Evolutionary conservation across 2,113 vertebrate species (phyloP), one percentile per base, ranked within the genome.

Genomic region (Narcine bancroftii): DNA sequence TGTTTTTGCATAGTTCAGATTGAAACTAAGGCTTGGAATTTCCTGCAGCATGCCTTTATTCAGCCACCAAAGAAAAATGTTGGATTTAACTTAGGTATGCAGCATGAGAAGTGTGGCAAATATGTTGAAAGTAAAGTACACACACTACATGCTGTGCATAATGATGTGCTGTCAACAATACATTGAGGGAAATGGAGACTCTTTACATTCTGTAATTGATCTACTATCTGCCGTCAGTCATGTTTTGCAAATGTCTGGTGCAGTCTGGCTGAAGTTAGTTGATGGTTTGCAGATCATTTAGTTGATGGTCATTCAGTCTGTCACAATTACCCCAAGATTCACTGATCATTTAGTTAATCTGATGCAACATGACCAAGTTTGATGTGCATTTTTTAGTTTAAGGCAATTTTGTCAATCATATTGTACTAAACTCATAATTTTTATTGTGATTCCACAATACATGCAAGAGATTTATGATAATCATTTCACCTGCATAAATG

Each of bases 141-240:
- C 36, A 75, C n/a, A 39, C 9, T 33, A 7, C 53, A 53, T 29
- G 15, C 33, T 56, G 29, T 60, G 42, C 19, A 85, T 56, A 60
- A 33, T 85, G 50, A 85, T 60, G 17, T 36, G 50, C 81, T 85
- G 81, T 36, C 33, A 21, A n/a, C 53, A 60, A 36, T 60, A 56
- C 36, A 85, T 60, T 60, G 33, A 60, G 53, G 33, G 21, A 36
- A 60, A 85, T 21, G 11, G 33, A 60, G 29, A 85, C 53, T 50
- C n/a, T 56, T 85, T 85, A 56, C 33, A 60, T 19, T 33, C n/a
- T n/a, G 53, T 60, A 60, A 60, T 60, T 85, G 53, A 85, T 60
- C 50, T n/a, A 85, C 29, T 85, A 85, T 85, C 50, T 85, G 50
- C 53, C 81, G 6, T 85, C 81, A 85, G 15, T 85, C 33, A 60